Evolutionary conservation across 1,140 invertebrate genomes (phyloP), one percentile per base, ranked within the genome.

Genomic region (Radopholus similis): DNA sequence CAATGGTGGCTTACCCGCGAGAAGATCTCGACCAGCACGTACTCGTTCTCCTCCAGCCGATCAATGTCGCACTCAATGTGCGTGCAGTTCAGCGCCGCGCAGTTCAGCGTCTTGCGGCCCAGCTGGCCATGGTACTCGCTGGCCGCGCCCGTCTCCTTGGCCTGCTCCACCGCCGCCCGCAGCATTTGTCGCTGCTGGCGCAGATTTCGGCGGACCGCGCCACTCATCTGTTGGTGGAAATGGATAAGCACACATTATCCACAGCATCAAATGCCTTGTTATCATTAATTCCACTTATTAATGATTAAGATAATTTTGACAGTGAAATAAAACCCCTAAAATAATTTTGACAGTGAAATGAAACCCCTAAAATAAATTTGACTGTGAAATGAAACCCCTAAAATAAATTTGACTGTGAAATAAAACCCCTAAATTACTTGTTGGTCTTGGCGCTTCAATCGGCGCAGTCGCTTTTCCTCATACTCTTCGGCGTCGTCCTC

Each of bases 21-120:
- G 58, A 80, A 82, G 9, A 78, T 65, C 49, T 82, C 80, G 15
- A 81, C 73, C 8, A 81, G 68, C 6, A 81, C 80, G 42, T 60
- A 82, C 44, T 82, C 80, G 26, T 78, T 77, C 53, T 71, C 70
- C 32, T 73, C 57, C 32, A 81, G 57, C 35, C 79, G 78, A 44
- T 73, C 65, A 59, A 81, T 80, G 32, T 80, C 78, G 44, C 78
- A 81, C 28, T 66, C 66, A 47, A 81, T 82, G 49, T 81, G 80
- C 13, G 78, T 81, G 64, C 78, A 81, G 53, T 82, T 77, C 11
- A 78, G 38, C 26, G 54, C 37, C 42, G 71, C 62, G 51, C 78
- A 81, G 54, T 81, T 75, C 77, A 81, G 51, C n/a, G 53, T 64
- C 38, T 69, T 72, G 56, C 72, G 35, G 30, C 70, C 73, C 32